Conservation (phyloP, 2,888 invertebrate species). For the Campoplex capitator region DNA sequence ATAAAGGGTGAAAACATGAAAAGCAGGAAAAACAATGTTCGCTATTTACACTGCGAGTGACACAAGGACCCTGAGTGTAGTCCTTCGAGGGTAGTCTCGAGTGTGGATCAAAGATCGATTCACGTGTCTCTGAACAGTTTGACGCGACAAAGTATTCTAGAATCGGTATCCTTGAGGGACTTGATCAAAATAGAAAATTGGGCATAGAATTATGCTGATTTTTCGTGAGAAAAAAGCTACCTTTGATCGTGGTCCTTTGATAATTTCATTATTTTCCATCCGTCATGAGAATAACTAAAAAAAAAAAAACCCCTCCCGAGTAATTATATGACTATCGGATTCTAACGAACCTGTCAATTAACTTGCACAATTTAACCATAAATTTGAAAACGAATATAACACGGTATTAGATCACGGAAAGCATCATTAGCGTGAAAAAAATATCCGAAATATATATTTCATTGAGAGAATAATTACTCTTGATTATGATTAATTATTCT, state of each 20-base stretch:
- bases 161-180: not conserved
- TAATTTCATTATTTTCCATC: not conserved
- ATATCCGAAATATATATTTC: not conserved
- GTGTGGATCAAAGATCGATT: constrained; percentile 27
- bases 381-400: not conserved
- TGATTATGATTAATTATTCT: not conserved
- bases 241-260: not conserved
- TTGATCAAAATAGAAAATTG: not conserved
- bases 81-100: constrained; percentile 32
- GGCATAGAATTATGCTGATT: not conserved
- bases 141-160: constrained; percentile 12
- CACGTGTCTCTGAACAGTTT: not conserved
- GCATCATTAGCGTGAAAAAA: not conserved
- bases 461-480: not conserved
- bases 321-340: not conserved
- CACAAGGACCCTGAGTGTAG: constrained; percentile 22
- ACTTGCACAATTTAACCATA: not conserved
- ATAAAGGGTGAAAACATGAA: constrained; percentile 12
- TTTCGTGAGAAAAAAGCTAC: not conserved
- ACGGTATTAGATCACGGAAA: not conserved
- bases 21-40: constrained; percentile 1
- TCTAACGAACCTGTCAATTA: not conserved
- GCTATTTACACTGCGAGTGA: constrained; percentile 35
- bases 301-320: not conserved
- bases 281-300: not conserved